Conservation (phyloP, 2,113 vertebrate genomes). For the Albula glossodonta region DNA sequence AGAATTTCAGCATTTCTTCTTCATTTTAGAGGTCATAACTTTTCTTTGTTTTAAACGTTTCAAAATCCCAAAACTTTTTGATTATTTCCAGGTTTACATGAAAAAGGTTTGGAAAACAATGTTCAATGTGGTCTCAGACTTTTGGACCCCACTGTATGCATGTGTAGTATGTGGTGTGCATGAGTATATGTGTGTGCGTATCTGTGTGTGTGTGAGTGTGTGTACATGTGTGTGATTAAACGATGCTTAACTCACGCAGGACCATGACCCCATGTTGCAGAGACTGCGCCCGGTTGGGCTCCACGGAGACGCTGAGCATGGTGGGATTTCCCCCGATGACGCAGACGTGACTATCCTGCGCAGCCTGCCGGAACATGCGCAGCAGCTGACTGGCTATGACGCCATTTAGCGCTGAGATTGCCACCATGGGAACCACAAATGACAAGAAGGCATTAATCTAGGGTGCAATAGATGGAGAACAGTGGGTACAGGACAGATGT, state of each 20-base stretch:
- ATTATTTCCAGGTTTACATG: too few relatives aligned
- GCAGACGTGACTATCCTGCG: slow-evolving; percentile 83
- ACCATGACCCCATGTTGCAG: slow-evolving; percentile 90
- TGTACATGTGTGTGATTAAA: background rate
- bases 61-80: too few relatives aligned
- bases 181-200: slow-evolving; percentile 10
- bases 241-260: slow-evolving; percentile 76
- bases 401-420: slow-evolving; percentile 88
- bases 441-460: slow-evolving; percentile 91
- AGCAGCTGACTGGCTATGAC: slow-evolving; percentile 93
- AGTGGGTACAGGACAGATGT: background rate
- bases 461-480: background rate
- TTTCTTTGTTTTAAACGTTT: too few relatives aligned
- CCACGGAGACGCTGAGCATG: slow-evolving; percentile 81
- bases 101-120: too few relatives aligned
- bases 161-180: background rate
- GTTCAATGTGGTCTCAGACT: too few relatives aligned
- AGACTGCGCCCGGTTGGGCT: slow-evolving; percentile 87
- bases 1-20: too few relatives aligned
- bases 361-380: slow-evolving; percentile 85
- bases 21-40: too few relatives aligned
- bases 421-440: slow-evolving; percentile 88
- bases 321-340: slow-evolving; percentile 77
- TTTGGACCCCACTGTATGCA: background rate
- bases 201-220: background rate